Evolutionary conservation across 2,113 vertebrate genomes (phyloP).

Genomic region (Tragelaphus strepsiceros): DNA sequence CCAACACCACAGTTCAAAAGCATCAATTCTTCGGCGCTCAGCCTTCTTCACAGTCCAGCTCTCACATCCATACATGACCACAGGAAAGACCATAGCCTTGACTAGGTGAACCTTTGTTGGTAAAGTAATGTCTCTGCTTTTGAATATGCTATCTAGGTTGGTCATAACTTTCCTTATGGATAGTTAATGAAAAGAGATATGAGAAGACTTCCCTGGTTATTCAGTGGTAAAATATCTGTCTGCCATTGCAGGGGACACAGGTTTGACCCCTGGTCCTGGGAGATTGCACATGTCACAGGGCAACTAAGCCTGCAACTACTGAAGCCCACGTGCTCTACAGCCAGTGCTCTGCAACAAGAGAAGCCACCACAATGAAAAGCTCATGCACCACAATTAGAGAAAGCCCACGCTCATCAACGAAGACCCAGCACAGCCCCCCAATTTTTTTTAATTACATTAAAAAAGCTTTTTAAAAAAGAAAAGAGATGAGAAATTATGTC

Average conservation of each 20-base stretch:
- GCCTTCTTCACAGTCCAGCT: no score
- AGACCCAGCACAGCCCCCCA: background rate
- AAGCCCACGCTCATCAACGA: background rate
- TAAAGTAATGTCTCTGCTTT: no score
- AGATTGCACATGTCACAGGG: background rate
- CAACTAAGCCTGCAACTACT: background rate
- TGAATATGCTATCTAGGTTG: no score
- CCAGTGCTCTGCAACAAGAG: background rate
- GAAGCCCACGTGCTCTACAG: background rate
- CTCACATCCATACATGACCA: no score
- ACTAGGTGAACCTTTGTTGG: no score
- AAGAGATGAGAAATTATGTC: background rate
- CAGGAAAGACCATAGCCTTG: no score
- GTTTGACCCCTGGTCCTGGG: background rate
- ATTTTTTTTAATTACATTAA: background rate
- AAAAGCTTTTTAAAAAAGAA: background rate
- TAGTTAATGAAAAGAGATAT: background rate
- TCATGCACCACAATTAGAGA: fast-evolving
- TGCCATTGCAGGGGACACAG: background rate
- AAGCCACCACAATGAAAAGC: background rate
- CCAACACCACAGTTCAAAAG: no score
- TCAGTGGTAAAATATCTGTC: background rate
- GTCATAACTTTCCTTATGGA: no score
- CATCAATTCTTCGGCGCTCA: no score
- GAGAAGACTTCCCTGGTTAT: background rate